A percentile compares a stretch with the other conserved stretches of the same genome.
phyloP scores from a whole-genome alignment of 2,113 vertebrate species.

The Ivindomyrus marchei region DNA sequence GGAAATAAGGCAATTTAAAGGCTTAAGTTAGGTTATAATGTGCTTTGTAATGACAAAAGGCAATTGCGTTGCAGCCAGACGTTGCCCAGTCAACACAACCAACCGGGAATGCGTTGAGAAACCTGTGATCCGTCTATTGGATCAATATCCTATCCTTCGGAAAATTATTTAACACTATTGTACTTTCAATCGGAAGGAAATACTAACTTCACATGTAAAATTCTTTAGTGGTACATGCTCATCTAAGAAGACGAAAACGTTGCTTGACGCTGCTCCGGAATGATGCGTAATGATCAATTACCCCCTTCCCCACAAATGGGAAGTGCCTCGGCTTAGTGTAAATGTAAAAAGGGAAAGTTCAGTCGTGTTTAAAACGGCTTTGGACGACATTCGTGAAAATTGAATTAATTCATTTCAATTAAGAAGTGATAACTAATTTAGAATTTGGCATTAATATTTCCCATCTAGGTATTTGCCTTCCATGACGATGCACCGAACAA shows the following conservation, averaged over 20 bases:
- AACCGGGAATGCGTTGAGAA: not conserved
- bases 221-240: not conserved
- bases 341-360: not conserved
- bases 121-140: not conserved
- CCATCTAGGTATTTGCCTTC: conserved; percentile 36
- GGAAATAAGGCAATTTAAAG: conserved; percentile 1
- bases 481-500: conserved; percentile 91
- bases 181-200: not conserved
- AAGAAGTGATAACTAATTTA: not conserved
- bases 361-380: not conserved
- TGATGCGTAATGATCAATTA: not conserved
- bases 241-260: not conserved
- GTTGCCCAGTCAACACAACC: conserved; percentile 2
- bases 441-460: not conserved
- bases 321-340: not conserved
- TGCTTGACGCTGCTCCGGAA: not conserved
- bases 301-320: not conserved
- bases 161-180: not conserved
- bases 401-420: not conserved
- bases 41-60: not conserved
- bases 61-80: not conserved
- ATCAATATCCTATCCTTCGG: not conserved
- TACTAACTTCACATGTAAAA: not conserved
- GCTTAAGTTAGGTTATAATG: not conserved
- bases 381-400: not conserved